Evolutionary conservation across 2,113 vertebrate species (phyloP), one percentile per base, ranked within the genome.

Genomic region (Thermophis baileyi): DNA sequence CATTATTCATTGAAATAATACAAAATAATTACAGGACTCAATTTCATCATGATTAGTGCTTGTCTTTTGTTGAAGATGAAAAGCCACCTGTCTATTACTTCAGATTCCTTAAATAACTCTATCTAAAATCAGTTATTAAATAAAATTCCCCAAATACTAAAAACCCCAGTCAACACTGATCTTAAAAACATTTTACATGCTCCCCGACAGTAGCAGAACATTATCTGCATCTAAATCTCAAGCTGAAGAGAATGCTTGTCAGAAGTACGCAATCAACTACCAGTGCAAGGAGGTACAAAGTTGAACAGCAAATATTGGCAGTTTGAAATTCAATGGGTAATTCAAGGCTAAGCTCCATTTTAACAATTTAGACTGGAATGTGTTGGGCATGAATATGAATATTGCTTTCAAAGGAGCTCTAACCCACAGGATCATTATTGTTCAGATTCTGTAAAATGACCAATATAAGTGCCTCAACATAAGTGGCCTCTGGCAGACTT

Each of bases 11-110:
- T 94, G 92, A 96, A 95, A 96, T 94, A 97, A 95, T 90, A 95
- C 91, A 94, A 95, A 94, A 94, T 96, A 95, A 92, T 55, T 0
- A 0, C 60, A 96, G 90, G 93, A 96, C 95, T 94, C 91, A 4
- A 91, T 96, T 97, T 96, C 94, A 95, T 93, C 96, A 96, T 96
- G 95, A 97, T 97, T 97, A 97, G 91, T 88, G 88, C n/a, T 22
- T 93, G 93, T 93, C 95, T 53, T 53, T 53, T 53, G 51, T 53
- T 53, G 16, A 94, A 96, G 95, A 95, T 91, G 92, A 96, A 96
- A 95, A 95, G n/a, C 54, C 93, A 95, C 93, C 92, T 95, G 94
- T 88, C 85, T 93, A 51, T 69, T 95, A 88, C 88, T 95, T 94
- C 90, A 95, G 27, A 91, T 91, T 93, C 0, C 0, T 91, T 95